Base-by-base conservation (phyloP, 2,888 invertebrate genomes). In the Eupeodes latifasciatus region DNA sequence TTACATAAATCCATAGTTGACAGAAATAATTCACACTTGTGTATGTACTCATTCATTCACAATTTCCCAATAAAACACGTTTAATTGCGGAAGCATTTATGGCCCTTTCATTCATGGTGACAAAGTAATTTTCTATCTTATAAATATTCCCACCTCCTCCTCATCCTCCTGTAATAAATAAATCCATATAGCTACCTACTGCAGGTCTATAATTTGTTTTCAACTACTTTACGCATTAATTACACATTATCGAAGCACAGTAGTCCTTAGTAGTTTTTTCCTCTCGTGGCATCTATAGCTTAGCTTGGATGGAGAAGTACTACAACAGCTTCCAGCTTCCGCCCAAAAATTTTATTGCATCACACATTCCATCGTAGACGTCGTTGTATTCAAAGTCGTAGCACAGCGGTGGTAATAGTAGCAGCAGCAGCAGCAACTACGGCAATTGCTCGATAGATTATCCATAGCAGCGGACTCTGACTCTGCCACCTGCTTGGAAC, bases 201-300 rank as follows among this genome's bases (percentile, higher is more conserved):
- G 12, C 36, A 40, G 9, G 51, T 55, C 57, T n/a, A 40, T 47
- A 57, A 49, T 66, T 66, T 49, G 5, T 49, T 55, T 69, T 40
- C 64, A 57, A 51, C 66, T 71, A 72, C 76, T 67, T 61, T 51
- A 80, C 87, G 83, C 83, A 87, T 83, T 87, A 87, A 83, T 81
- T 81, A 87, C 83, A 77, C 87, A 87, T 87, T 87, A 87, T 80
- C 66, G 67, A 62, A 77, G 51, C 59, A 49, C 64, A 59, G 72
- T 66, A 59, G 72, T 66, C 77, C 82, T 81, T 27, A 27, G 27
- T 66, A 72, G 79, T 81, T 81, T 69, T 61, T 71, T 77, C 64
- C 57, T 79, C 57, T 75, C 61, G 49, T 72, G 51, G 5, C 7
- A 10, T 27, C 27, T 27, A 27, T 27, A 27, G 27, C 2, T 27